Base-by-base conservation (phyloP, 2,888 invertebrate genomes). In the Listrodromus nycthemerus region DNA sequence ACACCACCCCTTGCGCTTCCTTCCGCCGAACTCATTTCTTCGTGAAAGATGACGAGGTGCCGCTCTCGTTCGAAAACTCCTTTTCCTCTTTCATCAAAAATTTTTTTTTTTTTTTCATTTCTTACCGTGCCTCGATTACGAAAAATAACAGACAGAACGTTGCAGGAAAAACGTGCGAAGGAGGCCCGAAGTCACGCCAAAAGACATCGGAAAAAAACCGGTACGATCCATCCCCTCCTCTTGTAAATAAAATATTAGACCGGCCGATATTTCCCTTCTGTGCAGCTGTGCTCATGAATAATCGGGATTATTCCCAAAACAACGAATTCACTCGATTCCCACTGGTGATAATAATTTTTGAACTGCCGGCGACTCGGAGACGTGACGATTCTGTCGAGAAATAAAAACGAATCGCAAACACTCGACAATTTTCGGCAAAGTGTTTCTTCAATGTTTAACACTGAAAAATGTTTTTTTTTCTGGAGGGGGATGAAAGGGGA, bases 61-160 rank as follows among this genome's bases (percentile, higher is more conserved):
- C 77, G 66, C 71, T 79, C 70, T 74, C 82, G 61, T 78, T 37
- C 73, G n/a, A 66, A 58, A 50, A 76, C 52, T 79, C 30, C 71
- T 41, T 41, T 67, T 33, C 70, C 55, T 77, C 52, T 27, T 1
- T 63, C 33, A 19, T 27, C 52, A 45, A 45, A 41, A 67, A 37
- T 41, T 37, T 41, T 76, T 65, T 52, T 33, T 63, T 24, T 48
- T 77, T 70, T n/a, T n/a, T n/a, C n/a, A n/a, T n/a, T n/a, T n/a
- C n/a, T n/a, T n/a, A n/a, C n/a, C 69, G 74, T 84, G 70, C 78
- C 77, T 75, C 81, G 79, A 82, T 84, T 82, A 82, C 75, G 58
- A 82, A 81, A 71, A 75, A 81, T 66, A 84, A 67, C 81, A 41
- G 21, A 58, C n/a, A 78, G 33, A 48, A 45, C 24, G 52, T 66